Evolutionary conservation across 1,140 invertebrate genomes (phyloP).

Genomic region (Magallana ariakensis): DNA sequence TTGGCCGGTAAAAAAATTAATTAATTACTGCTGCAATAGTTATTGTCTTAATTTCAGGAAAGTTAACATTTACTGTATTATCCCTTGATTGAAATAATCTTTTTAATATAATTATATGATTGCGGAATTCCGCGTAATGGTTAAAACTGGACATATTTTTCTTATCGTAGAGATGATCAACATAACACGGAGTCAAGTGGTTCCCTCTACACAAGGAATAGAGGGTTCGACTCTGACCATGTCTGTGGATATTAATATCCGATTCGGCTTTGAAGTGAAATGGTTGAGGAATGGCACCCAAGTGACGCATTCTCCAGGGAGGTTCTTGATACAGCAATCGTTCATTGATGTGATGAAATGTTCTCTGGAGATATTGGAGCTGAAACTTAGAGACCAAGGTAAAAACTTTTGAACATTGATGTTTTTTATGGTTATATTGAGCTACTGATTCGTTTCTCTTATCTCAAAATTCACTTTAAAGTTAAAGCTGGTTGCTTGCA

Average conservation of each 20-base stretch:
- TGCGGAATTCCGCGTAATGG: too few relatives aligned
- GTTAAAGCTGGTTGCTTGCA: too few relatives aligned
- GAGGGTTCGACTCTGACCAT: neutral
- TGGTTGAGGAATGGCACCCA: neutral
- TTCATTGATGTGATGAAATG: conserved; percentile 10
- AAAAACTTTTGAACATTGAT: too few relatives aligned
- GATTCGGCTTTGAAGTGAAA: neutral
- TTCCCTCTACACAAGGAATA: neutral
- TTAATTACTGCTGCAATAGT: too few relatives aligned
- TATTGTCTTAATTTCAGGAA: too few relatives aligned
- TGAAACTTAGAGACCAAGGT: conserved; percentile 10
- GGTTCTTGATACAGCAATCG: neutral
- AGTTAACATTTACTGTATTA: too few relatives aligned
- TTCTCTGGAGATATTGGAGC: neutral
- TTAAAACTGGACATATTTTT: neutral
- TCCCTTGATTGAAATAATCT: too few relatives aligned
- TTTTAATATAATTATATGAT: too few relatives aligned
- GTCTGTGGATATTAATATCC: neutral
- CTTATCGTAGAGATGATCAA: neutral
- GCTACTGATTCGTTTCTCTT: too few relatives aligned
- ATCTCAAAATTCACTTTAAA: too few relatives aligned
- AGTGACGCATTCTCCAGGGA: neutral
- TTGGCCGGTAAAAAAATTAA: too few relatives aligned
- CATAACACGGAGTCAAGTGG: neutral
- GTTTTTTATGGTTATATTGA: too few relatives aligned